Evolutionary conservation across 2,888 invertebrate species (phyloP).

Genomic region (Troides helena): DNA sequence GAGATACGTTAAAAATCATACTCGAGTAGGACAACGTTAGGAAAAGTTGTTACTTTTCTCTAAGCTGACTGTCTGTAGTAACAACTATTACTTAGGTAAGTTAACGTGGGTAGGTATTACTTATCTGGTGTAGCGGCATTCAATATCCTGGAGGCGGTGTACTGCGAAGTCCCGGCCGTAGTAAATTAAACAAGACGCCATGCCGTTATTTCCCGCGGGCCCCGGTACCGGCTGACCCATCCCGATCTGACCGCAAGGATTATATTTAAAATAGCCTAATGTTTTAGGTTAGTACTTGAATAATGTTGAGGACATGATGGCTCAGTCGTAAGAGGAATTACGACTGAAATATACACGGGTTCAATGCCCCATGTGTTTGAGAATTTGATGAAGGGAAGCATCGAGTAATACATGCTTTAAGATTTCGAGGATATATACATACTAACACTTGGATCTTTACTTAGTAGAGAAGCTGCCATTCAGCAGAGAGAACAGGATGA

Average conservation of each 20-base stretch:
- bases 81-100: slow-evolving; percentile 7
- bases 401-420: too few species aligned
- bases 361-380: background rate
- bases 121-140: slow-evolving; percentile 16
- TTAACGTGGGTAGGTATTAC: slow-evolving; percentile 5
- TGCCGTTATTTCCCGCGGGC: slow-evolving; percentile 60
- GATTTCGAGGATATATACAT: too few species aligned
- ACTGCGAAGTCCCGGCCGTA: slow-evolving; percentile 39
- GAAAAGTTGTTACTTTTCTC: too few species aligned
- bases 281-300: slow-evolving; percentile 6
- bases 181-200: slow-evolving; percentile 64
- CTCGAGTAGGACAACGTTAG: too few species aligned
- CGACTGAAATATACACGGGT: background rate
- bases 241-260: slow-evolving; percentile 26
- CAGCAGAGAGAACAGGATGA: too few species aligned
- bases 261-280: slow-evolving; percentile 26
- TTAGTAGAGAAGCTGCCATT: too few species aligned
- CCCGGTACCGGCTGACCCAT: slow-evolving; percentile 22
- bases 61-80: background rate
- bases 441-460: too few species aligned
- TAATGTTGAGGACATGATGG: background rate
- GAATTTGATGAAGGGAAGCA: too few species aligned
- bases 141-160: slow-evolving; percentile 41
- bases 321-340: background rate
- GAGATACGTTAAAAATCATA: too few species aligned